Conservation (phyloP, 1,140 invertebrate species). For the Hypothenemus hampei region DNA sequence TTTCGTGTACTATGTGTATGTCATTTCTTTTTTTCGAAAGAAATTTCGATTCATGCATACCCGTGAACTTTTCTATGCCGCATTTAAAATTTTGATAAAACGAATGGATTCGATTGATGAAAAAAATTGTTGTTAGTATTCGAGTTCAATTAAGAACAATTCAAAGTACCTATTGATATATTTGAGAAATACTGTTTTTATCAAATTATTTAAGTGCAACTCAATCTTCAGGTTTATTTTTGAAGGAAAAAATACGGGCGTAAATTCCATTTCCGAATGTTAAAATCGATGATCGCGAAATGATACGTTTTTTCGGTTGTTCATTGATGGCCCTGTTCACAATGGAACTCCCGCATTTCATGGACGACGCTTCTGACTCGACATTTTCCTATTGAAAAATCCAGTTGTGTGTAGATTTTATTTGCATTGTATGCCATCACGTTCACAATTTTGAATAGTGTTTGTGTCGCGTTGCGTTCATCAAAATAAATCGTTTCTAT, state of each 20-base stretch:
- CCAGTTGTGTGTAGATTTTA: conserved; percentile 16
- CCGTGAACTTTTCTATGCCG: conserved; percentile 1
- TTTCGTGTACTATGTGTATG: too few species aligned
- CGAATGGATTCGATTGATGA: too few species aligned
- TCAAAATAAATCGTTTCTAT: conserved; percentile 20
- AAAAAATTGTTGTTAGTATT: too few species aligned
- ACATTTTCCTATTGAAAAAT: conserved; percentile 22
- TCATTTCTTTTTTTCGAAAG: conserved; percentile 2
- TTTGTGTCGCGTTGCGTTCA: conserved; percentile 20
- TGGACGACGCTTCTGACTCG: conserved; percentile 18
- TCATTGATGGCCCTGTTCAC: conserved; percentile 9
- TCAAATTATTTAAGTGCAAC: too few species aligned
- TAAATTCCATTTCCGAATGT: background rate
- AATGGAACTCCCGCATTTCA: conserved; percentile 19
- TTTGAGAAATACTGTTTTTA: too few species aligned
- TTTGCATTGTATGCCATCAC: conserved; percentile 23
- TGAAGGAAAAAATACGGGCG: too few species aligned
- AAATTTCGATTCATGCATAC: conserved; percentile 7
- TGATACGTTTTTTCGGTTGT: conserved; percentile 11
- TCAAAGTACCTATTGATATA: too few species aligned
- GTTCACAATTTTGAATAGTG: conserved; percentile 19
- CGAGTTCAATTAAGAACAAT: too few species aligned
- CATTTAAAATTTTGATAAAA: too few species aligned
- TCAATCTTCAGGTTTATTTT: too few species aligned
- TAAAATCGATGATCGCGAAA: background rate